Base-by-base conservation (phyloP, 2,113 vertebrate genomes). In the Oplegnathus fasciatus region DNA sequence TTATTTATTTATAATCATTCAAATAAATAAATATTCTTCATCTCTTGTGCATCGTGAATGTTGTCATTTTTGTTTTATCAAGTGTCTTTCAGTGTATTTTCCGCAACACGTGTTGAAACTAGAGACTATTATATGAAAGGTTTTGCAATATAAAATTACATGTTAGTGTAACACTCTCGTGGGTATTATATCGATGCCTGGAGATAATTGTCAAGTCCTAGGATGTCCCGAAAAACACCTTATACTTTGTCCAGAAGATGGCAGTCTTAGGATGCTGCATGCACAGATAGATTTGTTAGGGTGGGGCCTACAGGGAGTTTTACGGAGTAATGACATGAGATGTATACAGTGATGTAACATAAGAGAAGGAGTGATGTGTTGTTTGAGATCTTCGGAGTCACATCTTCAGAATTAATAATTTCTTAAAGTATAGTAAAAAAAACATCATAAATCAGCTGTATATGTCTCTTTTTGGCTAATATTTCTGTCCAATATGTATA, bases 161-260 rank as follows among this genome's bases (percentile, higher is more conserved):
- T 57, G 20, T 40, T 50, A 57, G 4, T 26, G 1, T 13, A n/a
- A 26, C 18, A 48, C 26, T 61, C 26, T 5, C 11, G n/a, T 62
- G 13, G 58, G 9, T n/a, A 15, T 37, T 4, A 52, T 17, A 22
- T 4, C 28, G 48, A 37, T 64, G 10, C 15, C 1, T 54, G 5
- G 6, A 55, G 10, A 20, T 58, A 9, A 66, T 13, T 37, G 18
- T 10, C 65, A 37, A 30, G 40, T 40, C 9, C 9, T 1, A 54
- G 24, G 0, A 34, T 32, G 11, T 71, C 22, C 20, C 18, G 3
- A 6, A 62, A 48, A 70, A 42, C 30, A 46, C 11, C 2, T 32
- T 2, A 2, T 64, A 42, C 30, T 86, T 75, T 80, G 66, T 80
- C 89, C 89, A 91, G 74, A 26, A 89, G 89, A 57, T 88, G 87